Percentiles rank a stretch among this genome's conserved stretches.
Conservation (phyloP, 2,888 invertebrate species). For the Automeris io region DNA sequence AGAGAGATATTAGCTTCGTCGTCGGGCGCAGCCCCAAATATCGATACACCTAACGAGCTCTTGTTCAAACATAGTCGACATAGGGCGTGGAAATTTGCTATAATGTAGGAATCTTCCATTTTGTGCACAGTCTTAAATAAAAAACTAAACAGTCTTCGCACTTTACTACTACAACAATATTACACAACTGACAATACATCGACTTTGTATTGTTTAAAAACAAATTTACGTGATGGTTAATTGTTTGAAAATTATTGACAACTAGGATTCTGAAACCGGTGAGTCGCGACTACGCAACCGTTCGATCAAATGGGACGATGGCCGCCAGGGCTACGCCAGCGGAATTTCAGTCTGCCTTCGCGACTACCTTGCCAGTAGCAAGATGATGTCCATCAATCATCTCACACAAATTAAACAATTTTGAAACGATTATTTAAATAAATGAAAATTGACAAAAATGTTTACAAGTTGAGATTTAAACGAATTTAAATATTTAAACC, state of each 20-base stretch:
- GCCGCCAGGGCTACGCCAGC: constrained; percentile 73
- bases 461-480: constrained; percentile 30
- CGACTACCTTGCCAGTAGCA: constrained; percentile 13
- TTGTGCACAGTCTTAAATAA: constrained; percentile 31
- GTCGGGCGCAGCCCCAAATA: constrained; percentile 77
- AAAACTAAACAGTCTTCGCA: constrained; percentile 14
- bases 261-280: constrained; percentile 24
- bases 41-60: constrained; percentile 79
- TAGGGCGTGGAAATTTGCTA: constrained; percentile 78
- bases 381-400: not conserved
- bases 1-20: constrained; percentile 62
- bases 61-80: constrained; percentile 82
- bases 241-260: constrained; percentile 11
- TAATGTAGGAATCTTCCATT: constrained; percentile 74
- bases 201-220: constrained; percentile 29
- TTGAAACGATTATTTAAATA: not conserved
- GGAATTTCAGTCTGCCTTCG: constrained; percentile 52
- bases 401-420: too few relatives aligned
- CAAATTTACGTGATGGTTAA: constrained; percentile 22
- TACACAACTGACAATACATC: constrained; percentile 28
- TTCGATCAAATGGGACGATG: constrained; percentile 72
- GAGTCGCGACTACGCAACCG: constrained; percentile 64
- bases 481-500: constrained; percentile 37
- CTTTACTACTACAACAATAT: constrained; percentile 14
- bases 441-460: not conserved